Conservation (phyloP, 2,113 vertebrate genomes). For the Ancistrus triradiatus region DNA sequence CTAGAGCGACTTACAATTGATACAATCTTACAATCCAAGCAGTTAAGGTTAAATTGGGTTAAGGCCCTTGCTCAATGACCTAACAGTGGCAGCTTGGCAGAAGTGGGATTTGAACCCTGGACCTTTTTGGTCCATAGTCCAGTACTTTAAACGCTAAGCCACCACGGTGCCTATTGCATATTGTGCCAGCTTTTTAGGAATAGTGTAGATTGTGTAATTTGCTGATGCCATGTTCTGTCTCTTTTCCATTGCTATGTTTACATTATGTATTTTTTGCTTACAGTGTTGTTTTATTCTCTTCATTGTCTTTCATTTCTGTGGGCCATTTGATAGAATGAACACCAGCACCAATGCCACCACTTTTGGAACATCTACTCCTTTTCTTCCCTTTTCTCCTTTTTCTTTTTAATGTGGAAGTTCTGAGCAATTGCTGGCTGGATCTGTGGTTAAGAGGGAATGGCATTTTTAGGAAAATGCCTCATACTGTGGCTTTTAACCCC, state of each 20-base stretch:
- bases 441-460: slow-evolving; percentile 71
- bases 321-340: slow-evolving; percentile 68
- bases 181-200: too few species aligned
- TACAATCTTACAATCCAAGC: too few species aligned
- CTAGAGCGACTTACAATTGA: too few species aligned
- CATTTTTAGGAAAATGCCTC: slow-evolving; percentile 75
- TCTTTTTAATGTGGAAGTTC: slow-evolving; percentile 77
- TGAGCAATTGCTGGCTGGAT: slow-evolving; percentile 73
- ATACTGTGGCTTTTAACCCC: slow-evolving; percentile 67
- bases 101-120: too few species aligned
- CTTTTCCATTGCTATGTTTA: not conserved
- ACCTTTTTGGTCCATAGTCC: too few species aligned
- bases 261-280: not conserved
- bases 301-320: slow-evolving; percentile 63
- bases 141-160: too few species aligned
- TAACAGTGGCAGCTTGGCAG: too few species aligned
- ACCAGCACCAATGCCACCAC: slow-evolving; percentile 66
- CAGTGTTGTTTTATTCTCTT: slow-evolving; percentile 27
- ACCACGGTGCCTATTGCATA: too few species aligned
- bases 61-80: too few species aligned
- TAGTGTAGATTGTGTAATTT: not conserved
- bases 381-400: slow-evolving; percentile 45
- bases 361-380: slow-evolving; percentile 62
- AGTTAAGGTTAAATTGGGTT: too few species aligned
- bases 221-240: not conserved